Evolutionary conservation across 2,113 vertebrate genomes (phyloP), one percentile per base, ranked within the genome.

Genomic region (Pyrgilauda ruficollis): DNA sequence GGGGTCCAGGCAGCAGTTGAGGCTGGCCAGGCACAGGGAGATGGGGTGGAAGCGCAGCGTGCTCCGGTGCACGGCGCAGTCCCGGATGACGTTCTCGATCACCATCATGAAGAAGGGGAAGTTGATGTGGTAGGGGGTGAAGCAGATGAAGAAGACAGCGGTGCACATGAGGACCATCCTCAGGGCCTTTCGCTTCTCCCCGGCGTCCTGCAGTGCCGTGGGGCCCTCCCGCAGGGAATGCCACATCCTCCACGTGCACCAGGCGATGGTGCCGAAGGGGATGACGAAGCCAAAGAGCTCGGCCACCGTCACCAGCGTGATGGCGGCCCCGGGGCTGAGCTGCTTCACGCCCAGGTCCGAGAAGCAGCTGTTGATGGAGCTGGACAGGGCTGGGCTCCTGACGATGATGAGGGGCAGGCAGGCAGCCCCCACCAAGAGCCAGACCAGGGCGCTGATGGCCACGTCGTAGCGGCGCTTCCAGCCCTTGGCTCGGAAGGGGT

Each of bases 1-100:
- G 0, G 98, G 99, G 87, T 99, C 99, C 76, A 99, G 97, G 95
- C 98, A 99, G 95, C 98, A 99, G 95, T 98, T 99, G 49, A 99
- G 93, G 97, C 98, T 99, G 1, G 99, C 98, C 18, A 99, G 87
- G 97, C 98, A 99, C 62, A 99, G 96, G 23, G 98, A 99, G 62
- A 99, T 89, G 1, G 98, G 98, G 93, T 99, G 99, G 89, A 99
- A 98, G 67, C 92, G 96, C 24, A 47, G 77, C 14, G 98, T 95
- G 5, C 73, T 97, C 23, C 91, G 87, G 44, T 69, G 91, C 15
- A 98, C 19, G 0, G 89, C 72, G 23, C 98, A 99, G 93, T 98
- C 94, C 10, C 41, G 78, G 87, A 99, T 92, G 68, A 98, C 31
- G 15, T 85, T 63, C 96, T 99, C 98, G 3, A 96, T 98, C 46